These are phyloP conservation scores for Theodoxus fluviatilis DNA, from an alignment of 2,888 invertebrate species.

Conservation along the genomic window DNA sequence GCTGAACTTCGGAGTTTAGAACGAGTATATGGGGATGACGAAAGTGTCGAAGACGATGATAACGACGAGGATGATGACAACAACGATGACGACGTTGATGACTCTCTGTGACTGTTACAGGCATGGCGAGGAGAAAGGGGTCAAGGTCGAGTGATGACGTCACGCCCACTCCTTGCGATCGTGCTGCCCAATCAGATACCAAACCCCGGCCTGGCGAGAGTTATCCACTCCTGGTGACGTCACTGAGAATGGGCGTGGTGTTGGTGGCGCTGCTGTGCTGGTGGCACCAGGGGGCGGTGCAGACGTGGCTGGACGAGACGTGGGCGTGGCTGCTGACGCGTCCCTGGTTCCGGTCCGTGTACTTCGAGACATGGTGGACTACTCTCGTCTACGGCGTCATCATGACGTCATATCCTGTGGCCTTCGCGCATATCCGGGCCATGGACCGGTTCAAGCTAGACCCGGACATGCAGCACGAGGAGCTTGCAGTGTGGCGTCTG, in stretches of 20 bases:
- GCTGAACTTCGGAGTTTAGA: no score
- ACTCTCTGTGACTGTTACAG: no score
- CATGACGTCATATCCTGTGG: slow-evolving; percentile 42
- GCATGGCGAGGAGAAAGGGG: no score
- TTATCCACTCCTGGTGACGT: no score
- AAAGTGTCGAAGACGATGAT: no score
- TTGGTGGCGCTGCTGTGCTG: background rate
- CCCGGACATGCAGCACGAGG: slow-evolving; percentile 29
- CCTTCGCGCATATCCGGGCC: slow-evolving; percentile 36
- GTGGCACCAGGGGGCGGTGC: slow-evolving; percentile 25
- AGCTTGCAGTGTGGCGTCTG: slow-evolving; percentile 25
- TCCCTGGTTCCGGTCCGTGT: slow-evolving; percentile 49
- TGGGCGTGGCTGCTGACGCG: slow-evolving; percentile 39
- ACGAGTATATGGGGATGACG: no score
- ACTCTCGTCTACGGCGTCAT: slow-evolving; percentile 44
- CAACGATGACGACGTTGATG: no score
- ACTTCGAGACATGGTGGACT: slow-evolving; percentile 55
- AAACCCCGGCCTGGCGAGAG: no score
- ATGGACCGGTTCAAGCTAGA: slow-evolving; percentile 51
- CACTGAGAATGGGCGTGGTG: background rate
- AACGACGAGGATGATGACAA: no score
- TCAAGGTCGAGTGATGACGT: no score
- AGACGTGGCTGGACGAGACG: slow-evolving; percentile 29
- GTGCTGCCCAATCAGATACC: no score
- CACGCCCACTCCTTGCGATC: no score